Conservation (phyloP, 2,113 vertebrate species). For the Plectropomus leopardus region DNA sequence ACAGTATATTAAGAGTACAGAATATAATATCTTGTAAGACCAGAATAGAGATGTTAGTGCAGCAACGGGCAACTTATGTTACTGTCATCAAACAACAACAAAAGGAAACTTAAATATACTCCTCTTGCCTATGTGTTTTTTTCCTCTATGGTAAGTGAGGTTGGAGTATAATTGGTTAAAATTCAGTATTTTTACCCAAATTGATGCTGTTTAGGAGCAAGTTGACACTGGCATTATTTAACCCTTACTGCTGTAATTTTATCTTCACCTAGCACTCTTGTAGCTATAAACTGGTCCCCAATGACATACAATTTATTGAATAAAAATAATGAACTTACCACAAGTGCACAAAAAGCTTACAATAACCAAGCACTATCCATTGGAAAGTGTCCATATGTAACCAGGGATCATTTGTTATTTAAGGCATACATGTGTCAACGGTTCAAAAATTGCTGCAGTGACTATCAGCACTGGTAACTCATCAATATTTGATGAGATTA, state of each 20-base stretch:
- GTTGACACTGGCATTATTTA: background rate
- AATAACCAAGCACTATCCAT: background rate
- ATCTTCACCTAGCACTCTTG: background rate
- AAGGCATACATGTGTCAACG: slow-evolving; percentile 67
- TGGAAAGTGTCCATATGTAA: slow-evolving; percentile 6
- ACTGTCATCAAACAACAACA: background rate
- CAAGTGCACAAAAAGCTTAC: slow-evolving; percentile 10
- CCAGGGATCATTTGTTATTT: slow-evolving; percentile 39
- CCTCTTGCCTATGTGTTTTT: background rate
- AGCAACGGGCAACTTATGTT: background rate
- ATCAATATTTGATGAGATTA: slow-evolving; percentile 25
- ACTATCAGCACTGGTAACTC: background rate
- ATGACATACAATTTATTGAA: background rate
- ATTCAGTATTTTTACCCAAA: slow-evolving; percentile 6
- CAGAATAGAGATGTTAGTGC: slow-evolving; percentile 1
- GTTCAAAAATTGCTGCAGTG: slow-evolving; percentile 15
- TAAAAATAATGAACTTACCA: slow-evolving; percentile 15
- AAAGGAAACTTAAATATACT: background rate
- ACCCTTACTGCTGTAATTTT: background rate
- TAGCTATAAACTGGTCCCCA: background rate
- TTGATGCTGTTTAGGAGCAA: background rate
- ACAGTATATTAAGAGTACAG: background rate
- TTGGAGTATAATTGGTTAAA: background rate
- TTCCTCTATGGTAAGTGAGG: background rate
- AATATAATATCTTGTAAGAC: slow-evolving; percentile 13